Evolutionary conservation across 2,888 invertebrate genomes (phyloP).

Genomic region (Tenthredo notha): DNA sequence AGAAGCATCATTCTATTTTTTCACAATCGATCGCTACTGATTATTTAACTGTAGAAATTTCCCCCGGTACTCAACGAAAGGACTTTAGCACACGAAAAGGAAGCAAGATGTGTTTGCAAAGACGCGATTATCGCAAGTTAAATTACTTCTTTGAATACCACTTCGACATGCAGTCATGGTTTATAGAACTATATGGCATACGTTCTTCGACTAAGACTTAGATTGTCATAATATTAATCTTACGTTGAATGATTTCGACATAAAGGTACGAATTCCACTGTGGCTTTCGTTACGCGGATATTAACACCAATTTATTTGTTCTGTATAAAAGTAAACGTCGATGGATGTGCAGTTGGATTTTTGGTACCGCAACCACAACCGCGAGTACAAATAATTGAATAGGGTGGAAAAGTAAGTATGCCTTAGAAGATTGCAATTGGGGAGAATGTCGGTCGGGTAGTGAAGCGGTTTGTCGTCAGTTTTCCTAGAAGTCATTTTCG

Average conservation of each 20-base stretch:
- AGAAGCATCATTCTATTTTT: background rate
- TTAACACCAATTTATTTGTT: background rate
- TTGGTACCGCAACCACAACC: background rate
- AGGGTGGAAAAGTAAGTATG: background rate
- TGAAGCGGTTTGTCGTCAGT: slow-evolving; percentile 4
- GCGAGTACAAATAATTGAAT: background rate
- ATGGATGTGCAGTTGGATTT: background rate
- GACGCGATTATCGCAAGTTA: slow-evolving; percentile 15
- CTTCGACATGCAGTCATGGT: background rate
- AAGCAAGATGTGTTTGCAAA: slow-evolving; percentile 31
- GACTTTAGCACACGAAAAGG: slow-evolving; percentile 7
- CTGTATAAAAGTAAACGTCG: background rate
- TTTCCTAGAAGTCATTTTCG: background rate
- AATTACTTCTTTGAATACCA: slow-evolving; percentile 5
- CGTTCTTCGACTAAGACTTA: background rate
- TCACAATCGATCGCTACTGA: background rate
- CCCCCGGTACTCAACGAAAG: slow-evolving; percentile 2
- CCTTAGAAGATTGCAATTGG: background rate
- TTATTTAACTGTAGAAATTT: background rate
- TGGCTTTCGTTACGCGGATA: background rate
- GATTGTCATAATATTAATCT: background rate
- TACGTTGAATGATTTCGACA: background rate
- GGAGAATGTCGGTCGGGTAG: slow-evolving; percentile 10
- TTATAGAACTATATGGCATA: background rate
- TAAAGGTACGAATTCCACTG: background rate